These are phyloP conservation scores for Drymonia ruficornis DNA, from an alignment of 2,888 invertebrate genomes.

Conservation along the genomic window DNA sequence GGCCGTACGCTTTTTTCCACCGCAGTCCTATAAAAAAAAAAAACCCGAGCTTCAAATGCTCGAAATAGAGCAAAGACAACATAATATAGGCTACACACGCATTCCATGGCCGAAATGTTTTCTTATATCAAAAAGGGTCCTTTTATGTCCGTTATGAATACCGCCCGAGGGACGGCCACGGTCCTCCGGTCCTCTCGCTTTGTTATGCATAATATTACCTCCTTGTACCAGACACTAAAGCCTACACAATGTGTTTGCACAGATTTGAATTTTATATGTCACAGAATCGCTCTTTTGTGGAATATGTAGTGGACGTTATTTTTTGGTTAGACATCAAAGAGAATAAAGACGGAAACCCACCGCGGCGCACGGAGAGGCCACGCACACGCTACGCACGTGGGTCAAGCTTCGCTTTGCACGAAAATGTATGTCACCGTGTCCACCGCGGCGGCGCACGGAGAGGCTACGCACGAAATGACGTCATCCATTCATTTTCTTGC, in stretches of 20 bases:
- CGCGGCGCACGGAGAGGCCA: no score
- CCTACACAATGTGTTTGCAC: conserved; percentile 17
- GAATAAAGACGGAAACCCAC: no score
- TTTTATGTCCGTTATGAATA: conserved; percentile 72
- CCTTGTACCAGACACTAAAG: conserved; percentile 14
- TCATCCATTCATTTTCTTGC: no score
- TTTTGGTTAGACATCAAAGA: neutral
- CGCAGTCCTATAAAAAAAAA: no score
- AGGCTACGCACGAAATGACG: no score
- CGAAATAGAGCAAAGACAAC: no score
- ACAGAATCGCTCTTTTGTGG: neutral
- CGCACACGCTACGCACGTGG: no score
- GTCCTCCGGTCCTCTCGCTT: conserved; percentile 36
- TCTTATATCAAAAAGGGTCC: conserved; percentile 50
- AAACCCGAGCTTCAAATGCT: no score
- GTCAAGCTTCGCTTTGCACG: no score
- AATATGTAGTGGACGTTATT: neutral
- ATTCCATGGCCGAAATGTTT: conserved; percentile 26
- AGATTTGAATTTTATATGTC: conserved; percentile 11
- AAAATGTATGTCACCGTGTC: no score
- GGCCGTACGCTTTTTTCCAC: no score
- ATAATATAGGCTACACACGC: neutral
- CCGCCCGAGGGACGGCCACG: conserved; percentile 45
- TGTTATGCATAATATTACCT: conserved; percentile 50
- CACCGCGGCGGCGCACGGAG: no score